Evolutionary conservation across 2,797 vertebrate genomes (phyloP), one percentile per base, ranked within the genome.

Genomic region (Brachymystax lenok): DNA sequence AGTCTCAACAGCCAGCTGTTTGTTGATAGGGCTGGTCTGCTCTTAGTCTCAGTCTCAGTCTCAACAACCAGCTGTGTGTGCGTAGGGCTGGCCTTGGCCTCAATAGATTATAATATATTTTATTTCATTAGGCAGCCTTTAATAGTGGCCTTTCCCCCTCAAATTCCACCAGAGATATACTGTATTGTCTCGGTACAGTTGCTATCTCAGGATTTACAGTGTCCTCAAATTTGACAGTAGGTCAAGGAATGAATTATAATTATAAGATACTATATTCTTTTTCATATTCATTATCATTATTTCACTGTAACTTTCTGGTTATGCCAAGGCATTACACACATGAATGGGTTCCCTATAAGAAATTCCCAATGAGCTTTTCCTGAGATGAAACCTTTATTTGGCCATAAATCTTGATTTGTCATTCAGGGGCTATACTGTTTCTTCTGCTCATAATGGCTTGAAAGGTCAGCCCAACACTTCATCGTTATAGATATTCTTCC

Each of bases 31-130:
- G 69, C 2, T 56, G 30, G 61, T 14, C 27, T 17, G 28, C 16
- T 61, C n/a, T 61, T 21, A 24, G 56, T 54, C 94, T 96, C 61
- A 94, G 95, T 80, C 95, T 98, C 80, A 94, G 95, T 80, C 95
- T 98, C 80, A 98, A 93, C 92, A 96, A 94, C 90, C 97, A 97
- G 78, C 93, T 99, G 74, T 98, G 98, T 89, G 95, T 99, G 88
- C 97, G 97, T 99, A 95, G 79, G 96, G 69, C 2, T 56, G 27
- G 64, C 40, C n/a, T 71, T 13, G 50, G 13, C 24, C n/a, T 16
- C 21, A 30, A 4, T 33, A 72, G 24, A 54, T 61, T 3, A 61
- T n/a, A 27, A 19, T 16, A 40, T 63, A 51, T 64, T 71, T 50
- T 56, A 24, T 71, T 71, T 63, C 12, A 64, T 63, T 63, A 14